Base-by-base conservation (phyloP, 2,888 invertebrate genomes). In the Cryptus armator region DNA sequence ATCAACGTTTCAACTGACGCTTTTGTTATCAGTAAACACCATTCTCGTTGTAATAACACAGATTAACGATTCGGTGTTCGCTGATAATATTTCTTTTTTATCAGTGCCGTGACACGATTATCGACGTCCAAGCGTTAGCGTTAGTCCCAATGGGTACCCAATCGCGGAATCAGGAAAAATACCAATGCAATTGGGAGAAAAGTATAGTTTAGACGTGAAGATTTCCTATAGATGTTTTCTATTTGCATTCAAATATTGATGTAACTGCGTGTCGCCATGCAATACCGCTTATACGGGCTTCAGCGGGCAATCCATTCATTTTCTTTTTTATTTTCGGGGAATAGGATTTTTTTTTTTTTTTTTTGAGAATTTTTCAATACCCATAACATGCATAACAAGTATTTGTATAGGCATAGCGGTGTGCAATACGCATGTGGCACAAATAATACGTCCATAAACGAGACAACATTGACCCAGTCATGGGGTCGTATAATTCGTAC, bases 401-500 rank as follows among this genome's bases (percentile, higher is more conserved):
- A 66, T 68, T 80, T 64, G 19, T 62, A 29, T 56, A 24, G 43
- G 16, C 6, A 12, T 62, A 37, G 7, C 37, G 37, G 6, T n/a
- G 19, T 46, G 51, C 48, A 46, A 62, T 62, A 48, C 7, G 3
- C 37, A 32, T 19, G 43, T 37, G 64, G 77, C 51, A 51, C 67
- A 71, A 19, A 37, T 67, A 37, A 67, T 67, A 78, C 46, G 32
- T 56, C 12, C n/a, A 81, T 70, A 32, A 67, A 80, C 70, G 81
- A 71, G 81, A 81, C 83, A 87, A 86, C 86, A 86, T 85, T 88
- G 89, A 89, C 85, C 87, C 79, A 87, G 87, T 89, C 88, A 87
- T 86, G 44, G 86, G 83, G 72, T 37, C 37, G 37, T 77, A 87
- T 87, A 53, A 51, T 56, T 71, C 81, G 66, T 79, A 62, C 76